A percentile compares a stretch with the other conserved stretches of the same genome.
Conservation (phyloP, 2,113 vertebrate genomes). For the Clarias gariepinus region DNA sequence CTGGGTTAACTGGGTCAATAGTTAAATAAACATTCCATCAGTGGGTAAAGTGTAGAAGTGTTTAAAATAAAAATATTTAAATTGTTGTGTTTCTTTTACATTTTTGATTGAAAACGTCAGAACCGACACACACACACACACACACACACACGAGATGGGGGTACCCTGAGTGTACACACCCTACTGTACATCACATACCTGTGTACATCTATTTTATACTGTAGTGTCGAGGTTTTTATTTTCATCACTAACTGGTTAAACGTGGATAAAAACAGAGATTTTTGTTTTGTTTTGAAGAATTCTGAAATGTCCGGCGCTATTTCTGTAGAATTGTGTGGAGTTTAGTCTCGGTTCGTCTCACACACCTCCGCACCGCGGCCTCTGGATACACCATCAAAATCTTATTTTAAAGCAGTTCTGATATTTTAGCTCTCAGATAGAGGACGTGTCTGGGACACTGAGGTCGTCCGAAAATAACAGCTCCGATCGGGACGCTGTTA, state of each 20-base stretch:
- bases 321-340: neutral
- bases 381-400: neutral
- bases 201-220: no score
- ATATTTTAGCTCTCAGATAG: neutral
- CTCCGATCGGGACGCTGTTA: neutral
- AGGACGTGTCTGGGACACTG: slow-evolving; percentile 4
- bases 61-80: no score
- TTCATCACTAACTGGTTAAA: neutral
- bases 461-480: neutral
- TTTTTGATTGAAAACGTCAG: no score
- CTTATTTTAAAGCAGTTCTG: neutral
- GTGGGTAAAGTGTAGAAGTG: no score
- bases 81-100: neutral
- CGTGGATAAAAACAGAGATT: neutral
- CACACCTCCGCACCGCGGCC: neutral
- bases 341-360: neutral
- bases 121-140: no score
- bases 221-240: neutral
- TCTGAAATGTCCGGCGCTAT: neutral
- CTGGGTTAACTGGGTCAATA: no score
- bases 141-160: no score
- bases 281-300: neutral
- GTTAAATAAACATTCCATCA: no score
- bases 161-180: no score
- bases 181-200: no score